Evolutionary conservation across 2,797 vertebrate genomes (phyloP).

Genomic region (Hydrophis major): DNA sequence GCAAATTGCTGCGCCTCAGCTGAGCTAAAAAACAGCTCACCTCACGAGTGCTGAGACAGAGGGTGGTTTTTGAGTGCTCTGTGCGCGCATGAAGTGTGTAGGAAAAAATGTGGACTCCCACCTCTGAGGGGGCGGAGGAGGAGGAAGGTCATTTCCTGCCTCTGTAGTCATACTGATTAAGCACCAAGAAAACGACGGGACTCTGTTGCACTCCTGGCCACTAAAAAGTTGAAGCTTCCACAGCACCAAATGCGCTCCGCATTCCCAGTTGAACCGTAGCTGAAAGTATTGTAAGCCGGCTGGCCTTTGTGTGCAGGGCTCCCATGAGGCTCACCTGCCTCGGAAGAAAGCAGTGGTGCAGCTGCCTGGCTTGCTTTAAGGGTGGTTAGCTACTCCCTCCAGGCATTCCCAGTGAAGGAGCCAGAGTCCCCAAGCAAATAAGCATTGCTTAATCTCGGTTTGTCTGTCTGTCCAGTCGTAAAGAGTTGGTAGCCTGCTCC

Average conservation of each 20-base stretch:
- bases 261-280: not conserved
- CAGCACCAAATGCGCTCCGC: not conserved
- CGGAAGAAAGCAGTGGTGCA: not conserved
- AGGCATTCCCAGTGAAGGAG: not conserved
- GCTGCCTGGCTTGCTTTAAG: not conserved
- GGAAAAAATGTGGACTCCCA: no score
- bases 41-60: no score
- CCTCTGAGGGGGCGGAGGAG: no score
- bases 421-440: not conserved
- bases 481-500: rapidly evolving
- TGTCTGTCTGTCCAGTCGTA: not conserved
- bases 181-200: not conserved
- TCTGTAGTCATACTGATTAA: not conserved
- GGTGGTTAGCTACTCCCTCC: not conserved
- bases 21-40: no score
- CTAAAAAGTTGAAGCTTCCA: not conserved
- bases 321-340: not conserved
- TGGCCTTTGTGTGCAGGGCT: not conserved
- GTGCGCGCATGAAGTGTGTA: no score
- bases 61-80: no score
- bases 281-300: not conserved
- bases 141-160: not conserved
- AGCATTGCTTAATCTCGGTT: not conserved
- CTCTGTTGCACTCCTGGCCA: not conserved
- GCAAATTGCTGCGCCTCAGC: no score